Percentiles rank a stretch among this genome's conserved stretches.
phyloP scores from a whole-genome alignment of 2,113 vertebrate genomes.

The Phainopepla nitens region DNA sequence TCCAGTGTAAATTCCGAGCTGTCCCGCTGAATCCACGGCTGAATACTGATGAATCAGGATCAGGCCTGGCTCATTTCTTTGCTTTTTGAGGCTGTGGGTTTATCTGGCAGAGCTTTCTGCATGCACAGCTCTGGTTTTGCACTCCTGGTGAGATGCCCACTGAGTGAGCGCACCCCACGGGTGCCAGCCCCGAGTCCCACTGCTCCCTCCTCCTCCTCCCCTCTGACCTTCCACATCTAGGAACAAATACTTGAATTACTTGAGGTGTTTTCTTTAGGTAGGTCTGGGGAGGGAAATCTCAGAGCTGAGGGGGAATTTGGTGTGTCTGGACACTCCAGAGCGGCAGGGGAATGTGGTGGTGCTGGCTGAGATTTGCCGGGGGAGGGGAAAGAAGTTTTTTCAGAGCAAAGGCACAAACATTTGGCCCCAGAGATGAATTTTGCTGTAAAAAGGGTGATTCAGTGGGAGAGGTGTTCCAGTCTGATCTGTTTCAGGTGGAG shows the following conservation, averaged over 20 bases:
- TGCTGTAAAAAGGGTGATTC: background rate
- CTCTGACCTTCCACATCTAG: background rate
- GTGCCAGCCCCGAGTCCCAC: background rate
- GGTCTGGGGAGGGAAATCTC: background rate
- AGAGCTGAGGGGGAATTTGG: background rate
- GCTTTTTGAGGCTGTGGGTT: background rate
- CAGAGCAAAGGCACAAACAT: background rate
- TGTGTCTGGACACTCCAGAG: background rate
- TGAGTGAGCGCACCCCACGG: background rate
- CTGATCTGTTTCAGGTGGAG: background rate
- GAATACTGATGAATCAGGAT: constrained; percentile 22
- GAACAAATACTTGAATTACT: background rate
- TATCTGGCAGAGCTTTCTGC: background rate
- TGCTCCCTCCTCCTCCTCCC: background rate
- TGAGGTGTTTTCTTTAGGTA: constrained; percentile 2
- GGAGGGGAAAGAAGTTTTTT: background rate
- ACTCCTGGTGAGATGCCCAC: background rate
- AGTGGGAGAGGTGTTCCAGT: background rate
- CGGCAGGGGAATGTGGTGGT: background rate
- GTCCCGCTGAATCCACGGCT: background rate
- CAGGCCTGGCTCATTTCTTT: constrained; percentile 22
- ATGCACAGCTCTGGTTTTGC: background rate
- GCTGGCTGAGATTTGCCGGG: background rate
- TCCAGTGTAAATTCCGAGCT: constrained; percentile 25
- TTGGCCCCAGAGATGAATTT: background rate